Evolutionary conservation across 2,797 vertebrate species (phyloP).

Genomic region (Sebastolobus altivelis): DNA sequence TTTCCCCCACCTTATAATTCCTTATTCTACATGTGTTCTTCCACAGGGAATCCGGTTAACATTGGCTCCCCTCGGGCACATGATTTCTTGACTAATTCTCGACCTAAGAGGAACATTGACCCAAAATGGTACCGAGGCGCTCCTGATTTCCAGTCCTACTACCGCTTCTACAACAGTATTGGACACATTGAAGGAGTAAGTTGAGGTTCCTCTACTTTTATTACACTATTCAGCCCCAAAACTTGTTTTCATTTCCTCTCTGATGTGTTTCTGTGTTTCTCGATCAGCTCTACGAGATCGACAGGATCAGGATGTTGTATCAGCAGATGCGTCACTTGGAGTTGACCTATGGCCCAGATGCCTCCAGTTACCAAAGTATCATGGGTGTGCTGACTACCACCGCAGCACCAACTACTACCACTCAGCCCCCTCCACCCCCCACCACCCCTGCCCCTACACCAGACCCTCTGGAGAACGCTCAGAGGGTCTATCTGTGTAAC

Average conservation of each 20-base stretch:
- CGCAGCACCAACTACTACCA: conserved; percentile 59
- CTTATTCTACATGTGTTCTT: not conserved
- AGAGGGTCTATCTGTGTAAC: conserved; percentile 80
- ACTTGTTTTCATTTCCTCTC: not conserved
- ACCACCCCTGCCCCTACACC: conserved; percentile 64
- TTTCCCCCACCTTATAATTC: not conserved
- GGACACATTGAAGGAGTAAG: conserved; percentile 86
- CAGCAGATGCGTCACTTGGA: conserved; percentile 87
- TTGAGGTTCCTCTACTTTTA: not conserved
- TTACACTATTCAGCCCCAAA: not conserved
- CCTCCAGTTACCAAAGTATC: conserved; percentile 79
- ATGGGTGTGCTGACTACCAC: conserved; percentile 72
- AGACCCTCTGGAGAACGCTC: conserved; percentile 73
- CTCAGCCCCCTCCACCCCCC: conserved; percentile 65
- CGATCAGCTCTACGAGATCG: conserved; percentile 82
- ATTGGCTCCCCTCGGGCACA: conserved; percentile 76
- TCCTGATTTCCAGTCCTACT: conserved; percentile 86
- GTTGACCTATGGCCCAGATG: conserved; percentile 77
- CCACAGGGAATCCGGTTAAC: conserved; percentile 51
- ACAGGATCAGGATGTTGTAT: conserved; percentile 83
- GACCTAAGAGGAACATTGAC: conserved; percentile 74
- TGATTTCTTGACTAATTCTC: conserved; percentile 80
- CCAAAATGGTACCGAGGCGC: conserved; percentile 79
- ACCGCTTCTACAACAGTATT: conserved; percentile 86
- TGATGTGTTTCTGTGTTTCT: conserved; percentile 22